Evolutionary conservation across 2,888 invertebrate genomes (phyloP), one percentile per base, ranked within the genome.

Genomic region (Hirtodrosophila cameraria): DNA sequence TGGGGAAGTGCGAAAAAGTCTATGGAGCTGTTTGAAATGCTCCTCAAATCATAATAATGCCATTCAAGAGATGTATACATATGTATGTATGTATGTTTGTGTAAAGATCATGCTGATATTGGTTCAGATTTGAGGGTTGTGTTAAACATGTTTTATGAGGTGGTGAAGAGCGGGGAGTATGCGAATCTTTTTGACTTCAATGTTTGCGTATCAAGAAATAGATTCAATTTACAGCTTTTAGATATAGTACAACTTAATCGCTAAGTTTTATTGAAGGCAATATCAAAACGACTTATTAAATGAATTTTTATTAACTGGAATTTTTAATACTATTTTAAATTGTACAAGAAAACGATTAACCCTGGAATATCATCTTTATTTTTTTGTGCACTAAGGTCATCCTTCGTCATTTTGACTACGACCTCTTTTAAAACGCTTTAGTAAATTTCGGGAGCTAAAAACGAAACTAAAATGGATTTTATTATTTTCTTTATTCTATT

Each of bases 1-100:
- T 43, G 27, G 28, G 20, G 30, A 30, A 60, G 62, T 55, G 67
- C 39, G 25, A 71, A 71, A 48, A 39, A 65, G 31, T 62, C 58
- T 46, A 46, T 62, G 73, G 41, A 57, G 52, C 58, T 41, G 23
- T 46, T 41, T 46, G 23, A 28, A 58, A 35, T 58, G 54, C 35
- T 54, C 54, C 41, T 46, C 45, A 39, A 18, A 54, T 57, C 30
- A 65, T 52, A 41, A 55, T 49, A 46, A 53, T 43, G 55, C 33
- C 62, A 45, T 57, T 42, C 12, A 15, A 5, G 31, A 58, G 23
- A 41, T 35, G 11, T 42, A 31, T 28, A 20, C 9, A 38, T 48
- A 36, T 38, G 12, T 20, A 25, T 1, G 16, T 45, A 66, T 31
- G 54, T 42, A 50, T 43, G 35, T 59, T 30, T 13, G 28, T 53